Conservation (phyloP, 1,140 invertebrate species). For the Coenobita brevimanus region DNA sequence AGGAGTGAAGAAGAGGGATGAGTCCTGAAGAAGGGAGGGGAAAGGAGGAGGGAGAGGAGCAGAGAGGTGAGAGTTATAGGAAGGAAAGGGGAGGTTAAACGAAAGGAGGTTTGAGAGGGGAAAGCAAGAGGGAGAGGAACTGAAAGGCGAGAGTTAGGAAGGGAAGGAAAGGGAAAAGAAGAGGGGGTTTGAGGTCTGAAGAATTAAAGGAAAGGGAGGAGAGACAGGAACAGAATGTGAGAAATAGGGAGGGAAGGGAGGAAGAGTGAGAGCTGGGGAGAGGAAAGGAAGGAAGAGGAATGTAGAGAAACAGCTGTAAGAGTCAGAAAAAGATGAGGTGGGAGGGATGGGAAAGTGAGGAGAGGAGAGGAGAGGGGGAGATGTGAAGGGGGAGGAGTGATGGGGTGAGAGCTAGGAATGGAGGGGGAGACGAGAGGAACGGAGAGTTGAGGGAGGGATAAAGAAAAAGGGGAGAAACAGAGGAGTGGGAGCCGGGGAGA, state of each 20-base stretch:
- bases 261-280: neutral
- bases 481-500: neutral
- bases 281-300: neutral
- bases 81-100: neutral
- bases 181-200: neutral
- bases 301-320: neutral
- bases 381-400: neutral
- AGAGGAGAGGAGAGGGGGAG: neutral
- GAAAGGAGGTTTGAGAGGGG: neutral
- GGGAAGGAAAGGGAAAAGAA: neutral
- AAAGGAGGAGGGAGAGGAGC: neutral
- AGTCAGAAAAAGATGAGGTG: neutral
- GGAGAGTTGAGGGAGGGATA: neutral
- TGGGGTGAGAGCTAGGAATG: neutral
- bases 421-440: neutral
- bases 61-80: neutral
- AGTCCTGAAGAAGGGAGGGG: neutral
- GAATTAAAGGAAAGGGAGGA: neutral
- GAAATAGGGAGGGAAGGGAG: neutral
- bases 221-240: too few relatives aligned
- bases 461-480: neutral
- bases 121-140: neutral
- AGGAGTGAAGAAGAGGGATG: neutral
- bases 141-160: neutral
- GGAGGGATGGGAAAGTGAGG: neutral